phyloP scores from a whole-genome alignment of 2,113 vertebrate genomes.

The Mungos mungo region DNA sequence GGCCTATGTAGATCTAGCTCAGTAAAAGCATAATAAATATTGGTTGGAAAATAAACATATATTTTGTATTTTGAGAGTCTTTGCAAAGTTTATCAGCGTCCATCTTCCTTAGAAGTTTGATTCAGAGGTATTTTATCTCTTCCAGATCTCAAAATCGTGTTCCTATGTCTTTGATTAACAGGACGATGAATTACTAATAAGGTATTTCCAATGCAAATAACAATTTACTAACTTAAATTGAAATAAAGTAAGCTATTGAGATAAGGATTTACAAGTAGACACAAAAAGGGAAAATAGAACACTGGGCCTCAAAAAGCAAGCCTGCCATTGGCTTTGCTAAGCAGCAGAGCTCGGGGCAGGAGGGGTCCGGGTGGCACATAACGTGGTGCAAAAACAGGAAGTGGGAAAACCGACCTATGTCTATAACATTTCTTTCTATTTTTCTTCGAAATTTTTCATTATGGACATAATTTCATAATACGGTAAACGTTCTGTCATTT shows the following conservation, averaged over 20 bases:
- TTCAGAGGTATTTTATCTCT: neutral
- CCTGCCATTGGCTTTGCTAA: neutral
- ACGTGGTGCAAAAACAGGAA: neutral
- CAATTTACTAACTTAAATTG: neutral
- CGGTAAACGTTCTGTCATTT: slow-evolving; percentile 60
- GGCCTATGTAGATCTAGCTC: neutral
- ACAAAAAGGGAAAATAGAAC: neutral
- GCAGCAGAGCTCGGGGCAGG: neutral
- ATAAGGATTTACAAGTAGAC: neutral
- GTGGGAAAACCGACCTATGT: neutral
- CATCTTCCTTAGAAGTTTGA: slow-evolving; percentile 12
- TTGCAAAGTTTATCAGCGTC: neutral
- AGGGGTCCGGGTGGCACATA: neutral
- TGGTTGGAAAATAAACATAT: neutral
- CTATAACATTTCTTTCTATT: neutral
- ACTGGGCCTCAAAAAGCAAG: neutral
- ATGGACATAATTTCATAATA: slow-evolving; percentile 18
- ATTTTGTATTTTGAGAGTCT: neutral
- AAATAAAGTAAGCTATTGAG: neutral
- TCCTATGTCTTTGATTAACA: neutral
- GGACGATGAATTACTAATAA: neutral
- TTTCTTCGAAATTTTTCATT: slow-evolving; percentile 46
- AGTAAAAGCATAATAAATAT: slow-evolving; percentile 1
- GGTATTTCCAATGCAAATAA: neutral
- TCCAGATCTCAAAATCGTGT: neutral